phyloP scores from a whole-genome alignment of 2,888 invertebrate genomes.

The Drosophila stalkeri region DNA sequence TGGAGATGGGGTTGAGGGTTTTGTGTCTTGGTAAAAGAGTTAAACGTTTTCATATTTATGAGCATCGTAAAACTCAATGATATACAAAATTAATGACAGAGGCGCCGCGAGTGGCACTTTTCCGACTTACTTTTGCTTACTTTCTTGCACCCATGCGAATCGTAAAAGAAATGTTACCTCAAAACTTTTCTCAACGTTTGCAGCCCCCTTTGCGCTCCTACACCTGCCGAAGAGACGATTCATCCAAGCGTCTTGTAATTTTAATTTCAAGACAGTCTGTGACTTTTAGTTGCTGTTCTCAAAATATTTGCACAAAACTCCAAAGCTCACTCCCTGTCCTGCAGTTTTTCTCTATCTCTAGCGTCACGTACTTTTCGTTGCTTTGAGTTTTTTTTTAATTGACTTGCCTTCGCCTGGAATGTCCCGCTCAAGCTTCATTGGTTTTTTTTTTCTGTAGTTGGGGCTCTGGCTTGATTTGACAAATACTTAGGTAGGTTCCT shows the following conservation, averaged over 20 bases:
- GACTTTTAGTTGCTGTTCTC: constrained; percentile 67
- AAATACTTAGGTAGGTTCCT: constrained; percentile 50
- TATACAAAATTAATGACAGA: constrained; percentile 83
- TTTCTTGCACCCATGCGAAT: constrained; percentile 69
- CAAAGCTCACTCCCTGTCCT: background rate
- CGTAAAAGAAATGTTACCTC: constrained; percentile 78
- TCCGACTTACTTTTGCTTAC: constrained; percentile 44
- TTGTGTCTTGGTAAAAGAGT: constrained; percentile 72
- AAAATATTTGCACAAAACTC: constrained; percentile 46
- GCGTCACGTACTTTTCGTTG: constrained; percentile 81
- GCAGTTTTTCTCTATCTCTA: constrained; percentile 28
- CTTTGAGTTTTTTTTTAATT: constrained; percentile 83
- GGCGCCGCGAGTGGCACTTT: constrained; percentile 65
- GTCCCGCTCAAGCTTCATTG: constrained; percentile 68
- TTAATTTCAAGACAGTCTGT: constrained; percentile 76
- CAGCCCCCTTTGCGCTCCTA: constrained; percentile 6
- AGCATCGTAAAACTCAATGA: constrained; percentile 84
- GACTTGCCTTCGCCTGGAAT: constrained; percentile 76
- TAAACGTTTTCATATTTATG: constrained; percentile 84
- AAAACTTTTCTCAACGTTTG: constrained; percentile 67
- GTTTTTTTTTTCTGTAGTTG: constrained; percentile 31
- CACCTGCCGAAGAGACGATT: constrained; percentile 30
- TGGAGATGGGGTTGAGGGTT: background rate
- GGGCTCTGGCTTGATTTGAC: constrained; percentile 57
- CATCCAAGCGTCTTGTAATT: constrained; percentile 73